A percentile compares a stretch with the other conserved stretches of the same genome.
Conservation (phyloP, 2,888 invertebrate species). For the Microctonus brassicae region DNA sequence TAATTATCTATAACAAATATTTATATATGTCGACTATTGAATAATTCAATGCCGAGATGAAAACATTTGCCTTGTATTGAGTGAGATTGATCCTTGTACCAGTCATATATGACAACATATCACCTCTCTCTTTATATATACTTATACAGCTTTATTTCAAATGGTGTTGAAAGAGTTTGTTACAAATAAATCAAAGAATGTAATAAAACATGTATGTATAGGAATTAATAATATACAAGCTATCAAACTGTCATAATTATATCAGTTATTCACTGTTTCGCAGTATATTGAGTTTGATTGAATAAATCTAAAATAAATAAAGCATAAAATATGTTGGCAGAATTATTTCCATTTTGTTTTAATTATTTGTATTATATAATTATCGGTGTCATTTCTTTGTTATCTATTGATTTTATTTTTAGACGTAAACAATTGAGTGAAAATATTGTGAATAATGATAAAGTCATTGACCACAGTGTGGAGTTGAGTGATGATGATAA, state of each 20-base stretch:
- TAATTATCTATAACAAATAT: too few relatives aligned
- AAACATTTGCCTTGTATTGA: background rate
- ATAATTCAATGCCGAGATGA: conserved; percentile 14
- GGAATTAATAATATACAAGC: too few relatives aligned
- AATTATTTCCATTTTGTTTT: conserved; percentile 65
- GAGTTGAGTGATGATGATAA: background rate
- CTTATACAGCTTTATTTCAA: too few relatives aligned
- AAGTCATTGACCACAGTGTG: conserved; percentile 4
- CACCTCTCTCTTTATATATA: background rate
- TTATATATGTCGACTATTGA: background rate
- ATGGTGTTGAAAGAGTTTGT: background rate
- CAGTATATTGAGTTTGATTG: too few relatives aligned
- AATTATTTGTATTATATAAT: conserved; percentile 67
- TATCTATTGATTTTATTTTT: conserved; percentile 43
- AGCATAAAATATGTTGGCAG: conserved; percentile 48
- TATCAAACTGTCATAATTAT: too few relatives aligned
- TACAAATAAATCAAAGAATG: too few relatives aligned
- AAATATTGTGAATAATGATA: conserved; percentile 8
- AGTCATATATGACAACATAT: background rate
- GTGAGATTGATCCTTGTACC: background rate
- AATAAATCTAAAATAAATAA: background rate
- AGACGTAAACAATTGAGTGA: conserved; percentile 15
- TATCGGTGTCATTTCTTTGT: conserved; percentile 57
- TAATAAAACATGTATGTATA: too few relatives aligned
- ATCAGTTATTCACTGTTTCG: too few relatives aligned